Conservation (phyloP, 2,888 invertebrate genomes). For the Ditula angustiorana region DNA sequence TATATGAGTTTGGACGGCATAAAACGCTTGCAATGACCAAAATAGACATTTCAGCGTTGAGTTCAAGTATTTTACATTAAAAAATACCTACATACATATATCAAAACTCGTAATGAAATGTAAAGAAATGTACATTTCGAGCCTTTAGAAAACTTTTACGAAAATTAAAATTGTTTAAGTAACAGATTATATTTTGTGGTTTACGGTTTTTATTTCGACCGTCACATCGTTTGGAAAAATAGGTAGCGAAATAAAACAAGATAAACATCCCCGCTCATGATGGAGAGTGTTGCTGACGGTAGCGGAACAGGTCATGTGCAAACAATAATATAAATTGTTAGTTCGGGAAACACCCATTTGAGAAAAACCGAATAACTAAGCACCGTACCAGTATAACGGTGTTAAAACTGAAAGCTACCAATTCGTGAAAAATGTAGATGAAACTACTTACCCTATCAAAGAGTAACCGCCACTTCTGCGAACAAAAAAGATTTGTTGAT, state of each 20-base stretch:
- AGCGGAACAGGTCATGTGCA: constrained; percentile 34
- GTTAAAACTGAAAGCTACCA: too few species aligned
- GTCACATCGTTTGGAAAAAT: too few species aligned
- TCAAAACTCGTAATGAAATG: too few species aligned
- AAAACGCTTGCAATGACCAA: not conserved
- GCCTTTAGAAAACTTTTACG: too few species aligned
- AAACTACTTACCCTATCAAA: constrained; percentile 91
- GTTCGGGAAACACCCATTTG: too few species aligned
- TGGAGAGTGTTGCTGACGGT: constrained; percentile 43
- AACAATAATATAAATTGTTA: constrained; percentile 27
- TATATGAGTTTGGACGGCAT: constrained; percentile 2
- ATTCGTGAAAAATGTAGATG: too few species aligned
- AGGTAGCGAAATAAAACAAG: constrained; percentile 50
- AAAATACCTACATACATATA: too few species aligned
- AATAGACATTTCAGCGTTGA: not conserved
- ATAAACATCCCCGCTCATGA: constrained; percentile 48
- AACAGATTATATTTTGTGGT: too few species aligned
- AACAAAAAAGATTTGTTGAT: constrained; percentile 54
- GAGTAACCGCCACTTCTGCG: constrained; percentile 95
- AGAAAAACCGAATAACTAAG: too few species aligned
- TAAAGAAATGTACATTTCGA: not conserved
- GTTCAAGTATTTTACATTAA: not conserved
- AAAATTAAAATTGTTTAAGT: too few species aligned
- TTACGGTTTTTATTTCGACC: too few species aligned
- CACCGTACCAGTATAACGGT: too few species aligned